Evolutionary conservation across 2,797 vertebrate genomes (phyloP).

Genomic region (Selene dorsalis): DNA sequence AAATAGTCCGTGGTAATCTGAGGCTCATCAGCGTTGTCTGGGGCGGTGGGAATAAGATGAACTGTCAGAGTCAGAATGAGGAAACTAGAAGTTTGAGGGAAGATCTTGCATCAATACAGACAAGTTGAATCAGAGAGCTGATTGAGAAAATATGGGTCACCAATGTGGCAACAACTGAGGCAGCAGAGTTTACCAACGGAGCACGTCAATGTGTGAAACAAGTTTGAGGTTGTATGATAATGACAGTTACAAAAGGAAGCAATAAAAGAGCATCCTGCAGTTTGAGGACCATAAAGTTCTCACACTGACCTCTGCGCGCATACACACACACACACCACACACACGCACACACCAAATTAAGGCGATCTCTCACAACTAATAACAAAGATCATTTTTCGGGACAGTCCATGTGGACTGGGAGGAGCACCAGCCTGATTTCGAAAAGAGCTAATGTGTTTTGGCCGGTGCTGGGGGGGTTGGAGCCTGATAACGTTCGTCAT

Average conservation of each 20-base stretch:
- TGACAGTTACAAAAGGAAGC: background rate
- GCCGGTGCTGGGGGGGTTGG: conserved; percentile 32
- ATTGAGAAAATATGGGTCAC: too few species aligned
- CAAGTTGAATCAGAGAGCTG: too few species aligned
- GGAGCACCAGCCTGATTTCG: conserved; percentile 37
- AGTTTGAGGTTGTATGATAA: background rate
- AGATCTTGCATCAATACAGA: background rate
- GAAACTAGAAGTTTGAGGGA: background rate
- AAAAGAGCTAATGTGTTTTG: conserved; percentile 51
- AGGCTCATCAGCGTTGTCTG: too few species aligned
- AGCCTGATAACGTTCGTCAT: conserved; percentile 38
- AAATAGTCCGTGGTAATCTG: too few species aligned
- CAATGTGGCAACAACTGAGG: background rate
- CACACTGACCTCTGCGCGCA: conserved; percentile 23
- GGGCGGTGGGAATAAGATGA: background rate
- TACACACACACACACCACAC: too few species aligned
- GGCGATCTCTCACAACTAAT: conserved; percentile 36
- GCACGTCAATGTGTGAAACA: background rate
- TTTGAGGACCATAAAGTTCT: background rate
- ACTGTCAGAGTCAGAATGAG: background rate
- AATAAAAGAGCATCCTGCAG: background rate
- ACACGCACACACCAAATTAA: conserved; percentile 11
- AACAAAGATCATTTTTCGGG: conserved; percentile 29
- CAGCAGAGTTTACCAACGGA: background rate
- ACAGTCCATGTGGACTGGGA: conserved; percentile 20